Conservation (phyloP, 2,797 vertebrate species). For the Odontamblyopus rebecca region DNA sequence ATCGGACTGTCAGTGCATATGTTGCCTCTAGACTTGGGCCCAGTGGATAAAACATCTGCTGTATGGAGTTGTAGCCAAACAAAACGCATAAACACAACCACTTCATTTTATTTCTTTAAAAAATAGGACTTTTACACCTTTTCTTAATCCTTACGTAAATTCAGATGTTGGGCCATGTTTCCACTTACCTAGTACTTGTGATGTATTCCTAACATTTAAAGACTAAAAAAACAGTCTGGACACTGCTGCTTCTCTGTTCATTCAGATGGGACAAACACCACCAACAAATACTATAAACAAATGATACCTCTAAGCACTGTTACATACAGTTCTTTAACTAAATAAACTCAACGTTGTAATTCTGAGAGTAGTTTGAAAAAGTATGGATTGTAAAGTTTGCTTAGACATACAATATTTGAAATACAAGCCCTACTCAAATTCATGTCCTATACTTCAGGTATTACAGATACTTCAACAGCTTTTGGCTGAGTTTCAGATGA, state of each 20-base stretch:
- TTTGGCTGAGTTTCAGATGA: too few species aligned
- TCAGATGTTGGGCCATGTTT: conserved; percentile 18
- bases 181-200: conserved; percentile 11
- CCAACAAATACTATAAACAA: too few species aligned
- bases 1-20: conserved; percentile 38
- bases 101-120: not conserved
- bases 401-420: too few species aligned
- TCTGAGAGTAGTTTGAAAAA: too few species aligned
- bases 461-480: too few species aligned
- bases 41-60: conserved; percentile 64
- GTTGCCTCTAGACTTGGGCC: conserved; percentile 63
- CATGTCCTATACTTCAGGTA: too few species aligned
- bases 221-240: conserved; percentile 17
- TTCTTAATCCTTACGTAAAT: conserved; percentile 25
- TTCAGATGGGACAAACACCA: conserved; percentile 8
- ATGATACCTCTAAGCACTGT: too few species aligned
- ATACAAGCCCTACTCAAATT: too few species aligned
- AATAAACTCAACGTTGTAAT: too few species aligned
- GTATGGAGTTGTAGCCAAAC: conserved; percentile 38
- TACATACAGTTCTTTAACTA: too few species aligned
- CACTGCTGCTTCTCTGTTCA: conserved; percentile 30
- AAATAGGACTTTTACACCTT: conserved; percentile 3
- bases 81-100: conserved; percentile 17
- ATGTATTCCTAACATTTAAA: conserved; percentile 24
- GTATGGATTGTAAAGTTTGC: too few species aligned